Evolutionary conservation across 2,113 vertebrate species (phyloP).

Genomic region (Cromileptes altivelis): DNA sequence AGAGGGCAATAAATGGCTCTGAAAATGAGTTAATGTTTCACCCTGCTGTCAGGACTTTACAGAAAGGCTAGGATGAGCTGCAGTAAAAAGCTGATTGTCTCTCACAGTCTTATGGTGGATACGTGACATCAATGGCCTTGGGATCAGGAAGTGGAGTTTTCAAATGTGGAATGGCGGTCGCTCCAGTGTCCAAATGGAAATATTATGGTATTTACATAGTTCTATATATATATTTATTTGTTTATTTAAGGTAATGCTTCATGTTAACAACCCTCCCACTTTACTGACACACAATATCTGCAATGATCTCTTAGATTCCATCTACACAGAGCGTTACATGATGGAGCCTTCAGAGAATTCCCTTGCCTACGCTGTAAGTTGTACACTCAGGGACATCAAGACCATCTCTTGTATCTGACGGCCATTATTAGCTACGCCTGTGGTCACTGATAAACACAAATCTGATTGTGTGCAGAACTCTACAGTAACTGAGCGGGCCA

Average conservation of each 20-base stretch:
- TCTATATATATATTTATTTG: not conserved
- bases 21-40: conserved; percentile 51
- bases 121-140: conserved; percentile 96
- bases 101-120: conserved; percentile 96
- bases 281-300: not conserved
- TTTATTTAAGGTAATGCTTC: not conserved
- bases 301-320: conserved; percentile 70
- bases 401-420: not conserved
- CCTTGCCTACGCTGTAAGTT: conserved; percentile 87
- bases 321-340: conserved; percentile 97
- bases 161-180: conserved; percentile 97
- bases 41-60: conserved; percentile 16
- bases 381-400: not conserved
- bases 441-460: not conserved
- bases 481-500: conserved; percentile 93
- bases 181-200: conserved; percentile 95
- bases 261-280: not conserved
- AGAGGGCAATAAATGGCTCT: not conserved
- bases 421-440: not conserved
- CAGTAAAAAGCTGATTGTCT: conserved; percentile 55
- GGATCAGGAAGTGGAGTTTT: conserved; percentile 94
- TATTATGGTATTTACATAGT: conserved; percentile 91
- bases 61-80: not conserved
- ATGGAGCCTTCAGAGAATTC: conserved; percentile 87
- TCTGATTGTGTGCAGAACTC: conserved; percentile 87